phyloP scores from a whole-genome alignment of 2,797 vertebrate genomes.

The Protonibea diacanthus region DNA sequence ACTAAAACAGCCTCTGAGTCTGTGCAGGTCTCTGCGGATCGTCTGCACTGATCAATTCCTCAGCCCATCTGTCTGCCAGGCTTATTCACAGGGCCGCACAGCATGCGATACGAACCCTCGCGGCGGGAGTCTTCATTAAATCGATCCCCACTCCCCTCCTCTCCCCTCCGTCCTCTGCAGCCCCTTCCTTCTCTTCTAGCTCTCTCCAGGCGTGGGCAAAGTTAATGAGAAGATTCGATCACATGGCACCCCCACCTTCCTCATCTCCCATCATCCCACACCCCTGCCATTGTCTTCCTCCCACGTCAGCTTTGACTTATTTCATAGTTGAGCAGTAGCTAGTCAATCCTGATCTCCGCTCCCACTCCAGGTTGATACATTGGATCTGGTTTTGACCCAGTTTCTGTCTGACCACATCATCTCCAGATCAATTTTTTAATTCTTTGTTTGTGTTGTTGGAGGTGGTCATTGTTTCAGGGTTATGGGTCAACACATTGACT shows the following conservation, averaged over 20 bases:
- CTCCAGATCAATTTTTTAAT: not conserved
- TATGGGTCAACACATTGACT: no score
- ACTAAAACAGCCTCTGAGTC: constrained; percentile 60
- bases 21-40: constrained; percentile 56
- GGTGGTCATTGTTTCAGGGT: not conserved
- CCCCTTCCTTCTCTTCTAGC: constrained; percentile 52
- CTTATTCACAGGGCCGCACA: constrained; percentile 63
- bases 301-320: constrained; percentile 42
- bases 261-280: constrained; percentile 19
- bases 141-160: constrained; percentile 41
- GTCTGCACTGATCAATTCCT: constrained; percentile 73
- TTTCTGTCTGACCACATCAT: not conserved
- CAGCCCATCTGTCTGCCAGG: constrained; percentile 75
- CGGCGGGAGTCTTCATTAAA: constrained; percentile 82
- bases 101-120: constrained; percentile 58
- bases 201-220: constrained; percentile 68
- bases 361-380: not conserved
- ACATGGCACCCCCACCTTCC: constrained; percentile 52
- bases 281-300: constrained; percentile 46
- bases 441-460: no score
- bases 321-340: constrained; percentile 9
- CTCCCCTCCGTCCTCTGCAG: constrained; percentile 13
- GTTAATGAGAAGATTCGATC: constrained; percentile 84
- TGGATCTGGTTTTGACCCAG: not conserved
- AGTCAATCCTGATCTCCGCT: constrained; percentile 19